These are phyloP conservation scores for Stegodyphus dumicola DNA, from an alignment of 1,140 invertebrate genomes.

Conservation along the genomic window DNA sequence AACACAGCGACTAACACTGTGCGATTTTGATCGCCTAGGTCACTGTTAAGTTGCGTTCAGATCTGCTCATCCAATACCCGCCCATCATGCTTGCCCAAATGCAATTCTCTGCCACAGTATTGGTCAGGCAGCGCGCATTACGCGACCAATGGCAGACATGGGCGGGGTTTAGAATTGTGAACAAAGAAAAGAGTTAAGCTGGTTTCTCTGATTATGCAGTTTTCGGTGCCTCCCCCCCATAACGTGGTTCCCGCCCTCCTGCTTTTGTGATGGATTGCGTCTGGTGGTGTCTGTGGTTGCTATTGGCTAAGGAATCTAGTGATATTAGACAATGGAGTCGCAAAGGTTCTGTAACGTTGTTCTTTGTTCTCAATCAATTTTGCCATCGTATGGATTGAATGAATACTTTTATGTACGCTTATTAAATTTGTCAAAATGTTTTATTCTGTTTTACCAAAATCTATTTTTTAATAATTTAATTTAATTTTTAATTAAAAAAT, in stretches of 20 bases:
- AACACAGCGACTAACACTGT: conserved; percentile 53
- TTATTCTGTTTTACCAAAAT: no score
- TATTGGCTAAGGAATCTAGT: background rate
- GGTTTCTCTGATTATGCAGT: conserved; percentile 45
- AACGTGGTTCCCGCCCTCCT: background rate
- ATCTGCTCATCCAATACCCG: conserved; percentile 57
- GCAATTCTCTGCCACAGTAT: conserved; percentile 34
- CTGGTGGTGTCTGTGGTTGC: background rate
- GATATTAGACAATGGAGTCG: no score
- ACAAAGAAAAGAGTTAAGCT: conserved; percentile 56
- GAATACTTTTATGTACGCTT: no score
- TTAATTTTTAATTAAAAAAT: no score
- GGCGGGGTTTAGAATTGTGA: conserved; percentile 17
- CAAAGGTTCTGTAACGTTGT: no score
- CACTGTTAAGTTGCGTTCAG: conserved; percentile 30
- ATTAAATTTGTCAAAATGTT: no score
- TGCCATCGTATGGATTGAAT: no score
- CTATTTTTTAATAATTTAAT: no score
- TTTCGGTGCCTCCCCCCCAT: background rate
- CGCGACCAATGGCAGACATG: conserved; percentile 18
- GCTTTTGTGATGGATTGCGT: background rate
- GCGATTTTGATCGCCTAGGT: conserved; percentile 37
- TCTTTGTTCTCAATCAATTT: no score
- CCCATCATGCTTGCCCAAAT: conserved; percentile 54
- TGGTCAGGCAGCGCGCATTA: conserved; percentile 19